These are phyloP conservation scores for Polypterus senegalus DNA, from an alignment of 2,113 vertebrate species.

Conservation along the genomic window DNA sequence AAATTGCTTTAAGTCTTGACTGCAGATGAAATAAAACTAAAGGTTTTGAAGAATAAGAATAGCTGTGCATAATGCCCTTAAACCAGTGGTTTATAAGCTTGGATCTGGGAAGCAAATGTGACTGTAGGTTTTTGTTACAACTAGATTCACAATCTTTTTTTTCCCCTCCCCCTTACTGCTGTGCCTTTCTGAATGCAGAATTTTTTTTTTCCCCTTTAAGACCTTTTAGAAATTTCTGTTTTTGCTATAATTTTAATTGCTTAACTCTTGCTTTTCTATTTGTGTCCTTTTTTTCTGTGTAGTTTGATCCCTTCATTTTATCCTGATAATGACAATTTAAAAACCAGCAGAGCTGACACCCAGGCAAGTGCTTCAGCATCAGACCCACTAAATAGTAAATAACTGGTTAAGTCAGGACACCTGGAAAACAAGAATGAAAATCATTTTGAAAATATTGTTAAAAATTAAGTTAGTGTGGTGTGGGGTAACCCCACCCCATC, in stretches of 20 bases:
- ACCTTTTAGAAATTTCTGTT: conserved; percentile 44
- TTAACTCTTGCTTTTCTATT: conserved; percentile 8
- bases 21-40: background rate
- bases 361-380: too few species aligned
- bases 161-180: too few species aligned
- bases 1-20: background rate
- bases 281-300: too few species aligned
- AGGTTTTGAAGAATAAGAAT: too few species aligned
- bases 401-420: background rate
- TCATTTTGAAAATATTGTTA: conserved; percentile 12
- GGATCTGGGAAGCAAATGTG: conserved; percentile 14
- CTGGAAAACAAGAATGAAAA: conserved; percentile 37
- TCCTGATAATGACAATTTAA: too few species aligned
- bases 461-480: conserved; percentile 21
- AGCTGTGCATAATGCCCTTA: background rate
- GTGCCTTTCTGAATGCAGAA: conserved; percentile 23
- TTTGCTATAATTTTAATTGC: conserved; percentile 46
- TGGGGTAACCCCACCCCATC: conserved; percentile 13
- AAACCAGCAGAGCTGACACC: too few species aligned
- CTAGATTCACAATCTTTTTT: too few species aligned
- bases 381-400: too few species aligned
- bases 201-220: conserved; percentile 38
- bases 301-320: too few species aligned
- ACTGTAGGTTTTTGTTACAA: too few species aligned
- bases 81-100: conserved; percentile 2